Conservation (phyloP, 2,888 invertebrate species). For the Stenodera caucasica region DNA sequence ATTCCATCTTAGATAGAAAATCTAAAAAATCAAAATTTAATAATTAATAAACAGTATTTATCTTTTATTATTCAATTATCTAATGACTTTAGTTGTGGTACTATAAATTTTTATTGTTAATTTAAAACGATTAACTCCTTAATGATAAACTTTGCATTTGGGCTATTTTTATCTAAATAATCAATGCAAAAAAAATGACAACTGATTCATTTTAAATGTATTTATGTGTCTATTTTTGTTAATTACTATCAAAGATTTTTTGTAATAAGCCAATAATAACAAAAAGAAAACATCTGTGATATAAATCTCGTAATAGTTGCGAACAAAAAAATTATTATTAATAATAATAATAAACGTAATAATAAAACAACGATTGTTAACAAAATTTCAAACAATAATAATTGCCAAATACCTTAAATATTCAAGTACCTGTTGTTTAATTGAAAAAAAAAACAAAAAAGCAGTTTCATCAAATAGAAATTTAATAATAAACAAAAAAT, state of each 20-base stretch:
- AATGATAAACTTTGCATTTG: neutral
- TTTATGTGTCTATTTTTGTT: conserved; percentile 4
- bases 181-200: conserved; percentile 28
- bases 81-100: conserved; percentile 15
- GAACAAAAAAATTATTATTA: too few relatives aligned
- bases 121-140: conserved; percentile 10
- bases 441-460: conserved; percentile 5
- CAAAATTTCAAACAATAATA: conserved; percentile 24
- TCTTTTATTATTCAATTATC: neutral
- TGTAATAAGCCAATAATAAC: conserved; percentile 46
- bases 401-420: conserved; percentile 26
- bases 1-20: too few relatives aligned
- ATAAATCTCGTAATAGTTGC: conserved; percentile 41
- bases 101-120: conserved; percentile 10
- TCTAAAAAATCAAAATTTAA: too few relatives aligned
- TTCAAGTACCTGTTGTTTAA: conserved; percentile 30
- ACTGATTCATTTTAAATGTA: conserved; percentile 16
- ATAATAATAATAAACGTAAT: too few relatives aligned
- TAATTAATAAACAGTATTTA: conserved; percentile 7
- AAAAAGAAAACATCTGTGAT: conserved; percentile 58
- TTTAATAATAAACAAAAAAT: conserved; percentile 6
- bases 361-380: conserved; percentile 46
- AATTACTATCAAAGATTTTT: conserved; percentile 13
- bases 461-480: conserved; percentile 4
- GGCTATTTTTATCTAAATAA: conserved; percentile 23